Base-by-base conservation (phyloP, 2,113 vertebrate genomes). In the Lepus americanus region DNA sequence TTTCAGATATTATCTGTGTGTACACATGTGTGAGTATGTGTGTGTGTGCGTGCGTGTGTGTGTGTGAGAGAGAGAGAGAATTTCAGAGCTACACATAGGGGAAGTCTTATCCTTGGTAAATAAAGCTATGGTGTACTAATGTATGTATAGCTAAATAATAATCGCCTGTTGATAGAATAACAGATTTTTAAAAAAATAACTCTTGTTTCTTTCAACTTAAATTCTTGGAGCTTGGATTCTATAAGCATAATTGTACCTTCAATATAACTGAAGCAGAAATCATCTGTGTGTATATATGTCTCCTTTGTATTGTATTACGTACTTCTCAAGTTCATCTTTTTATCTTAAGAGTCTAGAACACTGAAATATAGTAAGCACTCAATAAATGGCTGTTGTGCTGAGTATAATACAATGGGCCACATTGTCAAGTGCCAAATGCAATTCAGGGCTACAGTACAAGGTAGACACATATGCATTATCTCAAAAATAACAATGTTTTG, bases 181-280 rank as follows among this genome's bases (percentile, higher is more conserved):
- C 59, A 11, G 14, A 66, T 78, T 95, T 87, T 27, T 87, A 80
- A 19, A 73, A 89, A 69, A 44, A 44, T 83, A 92, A 51, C 10
- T 51, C 31, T 89, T 79, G 1, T 29, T 69, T 86, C 27, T 85
- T 92, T 94, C 64, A 89, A n/a, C 23, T 74, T 92, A 74, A 96
- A 87, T 86, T 86, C 53, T 93, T 78, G 82, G 80, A 74, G 20
- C 31, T 66, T 12, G 19, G 1, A 27, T 63, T 49, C 51, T 61
- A 29, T 53, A 63, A 64, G 23, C 33, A 63, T 51, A 31, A 61
- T 84, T 92, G 20, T 7, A 67, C 33, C 44, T 36, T 55, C 44
- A 33, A n/a, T 80, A 44, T 80, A 31, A 59, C 33, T 29, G 12
- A 66, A 89, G n/a, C 5, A 72, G 27, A 77, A 87, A 31, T 72